Conservation (phyloP, 2,888 invertebrate species). For the Pseudanteris insignis region DNA sequence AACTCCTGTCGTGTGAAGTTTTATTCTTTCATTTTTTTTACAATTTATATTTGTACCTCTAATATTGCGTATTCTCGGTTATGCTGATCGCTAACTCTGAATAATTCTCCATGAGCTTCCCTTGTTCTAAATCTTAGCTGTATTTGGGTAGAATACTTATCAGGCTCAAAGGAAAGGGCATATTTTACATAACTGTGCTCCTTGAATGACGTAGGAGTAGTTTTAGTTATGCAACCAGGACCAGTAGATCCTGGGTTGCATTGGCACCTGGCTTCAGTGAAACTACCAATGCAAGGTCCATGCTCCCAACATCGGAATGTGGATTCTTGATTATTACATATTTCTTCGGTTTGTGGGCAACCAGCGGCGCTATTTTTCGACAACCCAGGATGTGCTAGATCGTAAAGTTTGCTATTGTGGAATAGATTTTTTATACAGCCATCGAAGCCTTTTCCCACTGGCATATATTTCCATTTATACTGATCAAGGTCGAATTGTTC, state of each 20-base stretch:
- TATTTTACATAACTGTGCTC: constrained; percentile 97
- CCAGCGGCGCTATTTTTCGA: constrained; percentile 87
- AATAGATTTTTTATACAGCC: constrained; percentile 96
- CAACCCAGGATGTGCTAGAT: constrained; percentile 91
- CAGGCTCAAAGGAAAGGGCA: constrained; percentile 92
- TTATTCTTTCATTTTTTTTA: no score
- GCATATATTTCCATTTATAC: constrained; percentile 91
- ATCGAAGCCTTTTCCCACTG: constrained; percentile 89
- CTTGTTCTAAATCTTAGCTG: constrained; percentile 93
- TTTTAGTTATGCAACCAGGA: constrained; percentile 84
- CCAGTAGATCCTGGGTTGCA: constrained; percentile 97
- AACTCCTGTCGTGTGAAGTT: no score
- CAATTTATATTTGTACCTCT: no score
- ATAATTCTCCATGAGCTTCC: constrained; percentile 91
- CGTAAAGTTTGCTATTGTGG: constrained; percentile 95
- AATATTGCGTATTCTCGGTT: constrained; percentile 93
- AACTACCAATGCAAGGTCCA: constrained; percentile 92
- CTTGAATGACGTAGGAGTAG: constrained; percentile 91
- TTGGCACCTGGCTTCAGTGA: constrained; percentile 88
- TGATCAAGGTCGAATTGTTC: constrained; percentile 89
- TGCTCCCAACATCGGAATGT: constrained; percentile 91
- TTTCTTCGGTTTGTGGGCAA: constrained; percentile 92
- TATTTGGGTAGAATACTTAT: constrained; percentile 90
- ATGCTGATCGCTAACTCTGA: constrained; percentile 93
- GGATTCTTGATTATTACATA: constrained; percentile 87